A percentile compares a stretch with the other conserved stretches of the same genome.
Conservation (phyloP, 2,797 vertebrate genomes). For the Masticophis lateralis region DNA sequence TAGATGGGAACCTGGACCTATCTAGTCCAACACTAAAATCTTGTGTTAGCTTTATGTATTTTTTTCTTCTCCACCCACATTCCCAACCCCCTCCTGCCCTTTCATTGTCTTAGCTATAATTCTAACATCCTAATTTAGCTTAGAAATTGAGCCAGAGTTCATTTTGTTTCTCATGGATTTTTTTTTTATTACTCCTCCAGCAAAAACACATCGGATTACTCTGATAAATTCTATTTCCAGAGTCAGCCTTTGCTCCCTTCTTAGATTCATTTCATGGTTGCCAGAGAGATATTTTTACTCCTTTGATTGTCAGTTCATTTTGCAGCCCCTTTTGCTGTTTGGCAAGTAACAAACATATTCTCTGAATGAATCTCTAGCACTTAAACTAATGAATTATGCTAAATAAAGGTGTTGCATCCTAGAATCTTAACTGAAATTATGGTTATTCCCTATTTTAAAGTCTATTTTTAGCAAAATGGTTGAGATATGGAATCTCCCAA, state of each 20-base stretch:
- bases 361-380: background rate
- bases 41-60: background rate
- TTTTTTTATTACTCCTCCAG: background rate
- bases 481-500: background rate
- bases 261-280: background rate
- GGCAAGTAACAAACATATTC: background rate
- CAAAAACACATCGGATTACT: background rate
- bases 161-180: background rate
- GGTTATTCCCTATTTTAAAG: background rate
- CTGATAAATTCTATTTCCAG: background rate
- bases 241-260: background rate
- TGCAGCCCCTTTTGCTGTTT: background rate
- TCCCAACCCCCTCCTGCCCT: background rate
- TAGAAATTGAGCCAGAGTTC: background rate
- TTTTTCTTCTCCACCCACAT: background rate
- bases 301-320: background rate
- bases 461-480: background rate
- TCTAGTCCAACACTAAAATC: background rate
- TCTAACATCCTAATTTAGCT: background rate
- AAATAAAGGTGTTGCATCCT: background rate
- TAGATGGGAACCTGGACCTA: background rate
- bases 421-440: background rate
- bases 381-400: background rate
- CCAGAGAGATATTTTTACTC: background rate
- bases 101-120: background rate